Evolutionary conservation across 2,797 vertebrate genomes (phyloP).

Genomic region (Monodelphis domestica): DNA sequence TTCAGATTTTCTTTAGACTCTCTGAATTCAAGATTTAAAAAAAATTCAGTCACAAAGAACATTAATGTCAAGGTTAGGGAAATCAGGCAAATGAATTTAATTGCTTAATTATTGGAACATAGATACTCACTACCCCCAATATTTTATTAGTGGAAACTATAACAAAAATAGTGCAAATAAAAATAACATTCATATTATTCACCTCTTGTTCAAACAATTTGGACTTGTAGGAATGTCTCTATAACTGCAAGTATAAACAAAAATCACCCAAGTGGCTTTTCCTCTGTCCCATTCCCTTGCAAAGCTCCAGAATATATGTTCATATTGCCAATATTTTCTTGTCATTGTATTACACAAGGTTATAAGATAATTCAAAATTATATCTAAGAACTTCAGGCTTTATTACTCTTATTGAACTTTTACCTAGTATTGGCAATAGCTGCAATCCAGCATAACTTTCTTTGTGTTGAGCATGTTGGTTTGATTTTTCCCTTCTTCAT

Average conservation of each 20-base stretch:
- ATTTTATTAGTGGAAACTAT: background rate
- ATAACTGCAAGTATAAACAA: constrained; percentile 11
- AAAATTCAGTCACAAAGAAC: constrained; percentile 51
- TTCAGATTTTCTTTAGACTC: constrained; percentile 39
- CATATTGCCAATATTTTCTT: background rate
- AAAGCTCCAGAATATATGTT: background rate
- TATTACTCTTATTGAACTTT: background rate
- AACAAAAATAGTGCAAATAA: background rate
- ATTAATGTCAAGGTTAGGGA: constrained; percentile 23
- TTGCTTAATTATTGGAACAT: constrained; percentile 16
- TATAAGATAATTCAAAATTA: background rate
- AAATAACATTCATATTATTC: background rate
- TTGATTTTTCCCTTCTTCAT: background rate
- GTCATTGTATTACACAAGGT: background rate
- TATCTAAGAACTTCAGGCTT: background rate
- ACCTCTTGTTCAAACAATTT: constrained; percentile 46
- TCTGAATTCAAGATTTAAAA: constrained; percentile 57
- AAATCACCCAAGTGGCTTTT: too few species aligned
- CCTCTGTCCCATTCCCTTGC: background rate
- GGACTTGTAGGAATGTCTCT: background rate
- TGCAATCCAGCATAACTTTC: background rate
- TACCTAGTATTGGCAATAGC: background rate
- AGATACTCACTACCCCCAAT: background rate
- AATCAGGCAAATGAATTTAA: constrained; percentile 16
- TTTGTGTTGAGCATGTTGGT: background rate